These are phyloP conservation scores for Tetramorium alpestre DNA, from an alignment of 1,140 invertebrate species.

Conservation along the genomic window DNA sequence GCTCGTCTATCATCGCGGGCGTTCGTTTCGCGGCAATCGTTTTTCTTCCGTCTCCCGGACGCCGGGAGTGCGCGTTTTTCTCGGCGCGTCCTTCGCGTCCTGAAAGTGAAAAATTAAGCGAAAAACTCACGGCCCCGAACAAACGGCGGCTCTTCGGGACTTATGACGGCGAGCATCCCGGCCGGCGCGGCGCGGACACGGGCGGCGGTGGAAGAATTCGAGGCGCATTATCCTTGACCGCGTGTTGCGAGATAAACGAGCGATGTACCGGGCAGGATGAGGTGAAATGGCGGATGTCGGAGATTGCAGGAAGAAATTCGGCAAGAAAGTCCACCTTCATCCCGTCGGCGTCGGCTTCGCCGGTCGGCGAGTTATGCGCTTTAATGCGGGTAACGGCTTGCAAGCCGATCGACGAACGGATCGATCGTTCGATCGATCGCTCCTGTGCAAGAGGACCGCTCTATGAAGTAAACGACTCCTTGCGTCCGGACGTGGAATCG, in stretches of 20 bases:
- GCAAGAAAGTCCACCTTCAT: slow-evolving; percentile 44
- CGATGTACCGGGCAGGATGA: slow-evolving; percentile 37
- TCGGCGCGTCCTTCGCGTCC: slow-evolving; percentile 20
- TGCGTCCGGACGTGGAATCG: slow-evolving; percentile 38
- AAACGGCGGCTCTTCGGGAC: slow-evolving; percentile 49
- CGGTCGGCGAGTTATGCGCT: slow-evolving; percentile 34
- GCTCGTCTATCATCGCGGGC: slow-evolving; percentile 26
- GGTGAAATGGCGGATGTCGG: slow-evolving; percentile 42
- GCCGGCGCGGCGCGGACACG: not conserved
- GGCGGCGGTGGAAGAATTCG: slow-evolving; percentile 27
- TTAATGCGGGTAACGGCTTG: slow-evolving; percentile 19
- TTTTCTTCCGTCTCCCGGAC: slow-evolving; percentile 26
- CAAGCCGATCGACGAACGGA: not conserved
- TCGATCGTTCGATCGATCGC: slow-evolving; percentile 13
- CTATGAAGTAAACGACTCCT: slow-evolving; percentile 29
- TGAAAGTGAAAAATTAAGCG: slow-evolving; percentile 61
- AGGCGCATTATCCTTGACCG: slow-evolving; percentile 58
- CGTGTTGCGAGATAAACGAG: slow-evolving; percentile 57
- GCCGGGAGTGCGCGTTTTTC: slow-evolving; percentile 36
- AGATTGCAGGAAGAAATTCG: slow-evolving; percentile 56
- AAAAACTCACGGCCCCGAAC: slow-evolving; percentile 51
- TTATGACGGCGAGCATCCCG: slow-evolving; percentile 38
- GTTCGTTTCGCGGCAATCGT: slow-evolving; percentile 7
- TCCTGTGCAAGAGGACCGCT: slow-evolving; percentile 34
- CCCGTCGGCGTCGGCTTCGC: not conserved